Percentiles rank a stretch among this genome's conserved stretches.
Conservation (phyloP, 2,888 invertebrate species). For the Clitarchus hookeri region DNA sequence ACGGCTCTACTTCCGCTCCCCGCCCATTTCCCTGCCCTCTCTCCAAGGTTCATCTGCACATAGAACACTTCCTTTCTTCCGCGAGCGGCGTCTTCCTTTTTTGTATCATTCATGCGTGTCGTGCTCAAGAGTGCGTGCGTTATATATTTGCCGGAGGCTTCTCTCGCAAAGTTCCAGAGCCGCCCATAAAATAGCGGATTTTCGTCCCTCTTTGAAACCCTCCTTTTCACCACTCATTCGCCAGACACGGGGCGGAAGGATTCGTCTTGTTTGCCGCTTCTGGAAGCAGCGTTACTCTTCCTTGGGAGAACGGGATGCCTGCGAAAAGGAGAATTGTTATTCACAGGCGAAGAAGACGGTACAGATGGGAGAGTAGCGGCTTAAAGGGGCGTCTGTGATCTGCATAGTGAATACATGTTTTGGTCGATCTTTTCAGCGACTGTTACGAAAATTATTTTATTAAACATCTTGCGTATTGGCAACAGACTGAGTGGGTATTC, state of each 20-base stretch:
- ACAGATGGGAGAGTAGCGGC: too few species aligned
- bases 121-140: neutral
- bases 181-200: conserved; percentile 24
- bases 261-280: neutral
- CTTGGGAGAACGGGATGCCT: neutral
- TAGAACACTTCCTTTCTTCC: neutral
- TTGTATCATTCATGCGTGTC: conserved; percentile 5
- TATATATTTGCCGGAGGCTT: conserved; percentile 7
- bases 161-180: conserved; percentile 10
- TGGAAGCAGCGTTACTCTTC: neutral
- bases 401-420: too few species aligned
- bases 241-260: neutral
- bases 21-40: neutral
- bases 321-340: neutral
- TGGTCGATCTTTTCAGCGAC: too few species aligned
- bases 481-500: too few species aligned
- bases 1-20: neutral
- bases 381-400: too few species aligned
- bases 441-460: too few species aligned
- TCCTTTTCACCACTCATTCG: neutral
- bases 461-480: too few species aligned
- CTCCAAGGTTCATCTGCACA: neutral
- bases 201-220: neutral
- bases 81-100: neutral
- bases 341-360: neutral